Percentiles rank a stretch among this genome's conserved stretches.
phyloP scores from a whole-genome alignment of 2,797 vertebrate species.

The Garrulus glandarius region DNA sequence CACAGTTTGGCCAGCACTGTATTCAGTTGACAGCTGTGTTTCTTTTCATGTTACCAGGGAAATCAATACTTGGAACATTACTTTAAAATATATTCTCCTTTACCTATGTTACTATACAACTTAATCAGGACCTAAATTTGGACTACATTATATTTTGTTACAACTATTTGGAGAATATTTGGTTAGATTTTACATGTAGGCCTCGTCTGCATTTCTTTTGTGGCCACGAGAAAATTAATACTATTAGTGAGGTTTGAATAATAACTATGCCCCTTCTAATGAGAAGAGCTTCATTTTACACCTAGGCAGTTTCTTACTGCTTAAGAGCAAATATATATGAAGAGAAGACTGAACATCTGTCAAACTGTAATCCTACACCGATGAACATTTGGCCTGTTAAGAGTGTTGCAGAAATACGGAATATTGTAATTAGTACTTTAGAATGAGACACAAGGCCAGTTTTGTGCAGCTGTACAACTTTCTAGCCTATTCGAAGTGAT shows the following conservation, averaged over 20 bases:
- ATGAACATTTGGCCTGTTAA: neutral
- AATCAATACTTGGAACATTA: neutral
- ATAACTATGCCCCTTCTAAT: neutral
- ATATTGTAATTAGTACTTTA: neutral
- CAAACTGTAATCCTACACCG: neutral
- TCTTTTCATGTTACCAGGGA: neutral
- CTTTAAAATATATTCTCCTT: neutral
- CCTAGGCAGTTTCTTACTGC: neutral
- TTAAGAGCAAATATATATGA: neutral
- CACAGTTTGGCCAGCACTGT: neutral
- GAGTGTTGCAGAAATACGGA: neutral
- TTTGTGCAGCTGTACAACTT: neutral
- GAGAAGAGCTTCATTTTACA: neutral
- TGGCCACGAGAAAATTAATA: neutral
- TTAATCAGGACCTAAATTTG: neutral
- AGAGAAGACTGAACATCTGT: neutral
- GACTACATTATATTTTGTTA: neutral
- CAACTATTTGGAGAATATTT: neutral
- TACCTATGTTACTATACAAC: neutral
- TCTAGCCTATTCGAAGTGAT: rapidly evolving
- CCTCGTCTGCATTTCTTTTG: neutral
- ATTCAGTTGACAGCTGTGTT: neutral
- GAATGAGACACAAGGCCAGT: rapidly evolving
- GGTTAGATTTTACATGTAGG: neutral
- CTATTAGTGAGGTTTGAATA: neutral